Conservation (phyloP, 2,888 invertebrate genomes). For the Neelides folsomi region DNA sequence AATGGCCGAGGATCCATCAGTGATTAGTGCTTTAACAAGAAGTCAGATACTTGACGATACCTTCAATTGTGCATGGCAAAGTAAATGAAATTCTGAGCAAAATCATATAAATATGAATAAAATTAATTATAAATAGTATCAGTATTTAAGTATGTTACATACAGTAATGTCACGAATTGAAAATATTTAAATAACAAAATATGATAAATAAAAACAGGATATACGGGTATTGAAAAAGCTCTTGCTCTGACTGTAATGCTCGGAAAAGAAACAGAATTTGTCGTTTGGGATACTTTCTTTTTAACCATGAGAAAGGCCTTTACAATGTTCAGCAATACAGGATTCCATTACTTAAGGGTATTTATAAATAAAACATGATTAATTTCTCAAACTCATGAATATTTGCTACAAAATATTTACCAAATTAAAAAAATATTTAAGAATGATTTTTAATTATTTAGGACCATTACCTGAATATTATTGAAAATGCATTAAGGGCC, state of each 20-base stretch:
- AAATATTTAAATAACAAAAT: too few relatives aligned
- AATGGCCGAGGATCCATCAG: slow-evolving; percentile 5
- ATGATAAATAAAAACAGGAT: too few relatives aligned
- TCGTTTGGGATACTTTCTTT: slow-evolving; percentile 21
- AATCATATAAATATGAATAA: too few relatives aligned
- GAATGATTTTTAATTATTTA: not conserved
- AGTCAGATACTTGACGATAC: slow-evolving; percentile 17
- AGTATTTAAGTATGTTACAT: too few relatives aligned
- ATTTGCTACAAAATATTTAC: not conserved
- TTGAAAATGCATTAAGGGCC: slow-evolving; percentile 4
- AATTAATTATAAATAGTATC: too few relatives aligned
- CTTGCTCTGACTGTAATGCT: slow-evolving; percentile 14
- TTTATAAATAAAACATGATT: too few relatives aligned
- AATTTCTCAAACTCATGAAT: not conserved
- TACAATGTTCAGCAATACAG: not conserved
- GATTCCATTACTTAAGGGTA: not conserved
- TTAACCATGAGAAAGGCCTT: slow-evolving; percentile 8
- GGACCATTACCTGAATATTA: slow-evolving; percentile 6
- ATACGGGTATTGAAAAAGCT: slow-evolving; percentile 4
- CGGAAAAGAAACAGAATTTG: slow-evolving; percentile 13
- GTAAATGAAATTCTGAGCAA: too few relatives aligned
- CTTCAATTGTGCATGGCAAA: slow-evolving; percentile 7
- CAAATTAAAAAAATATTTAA: too few relatives aligned
- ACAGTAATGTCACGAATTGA: too few relatives aligned
- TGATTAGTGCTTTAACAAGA: slow-evolving; percentile 7